Evolutionary conservation across 30 jellyfish, hydroid and myxozoan species (phyloP).

Genomic region (Clytia hemisphaerica): DNA sequence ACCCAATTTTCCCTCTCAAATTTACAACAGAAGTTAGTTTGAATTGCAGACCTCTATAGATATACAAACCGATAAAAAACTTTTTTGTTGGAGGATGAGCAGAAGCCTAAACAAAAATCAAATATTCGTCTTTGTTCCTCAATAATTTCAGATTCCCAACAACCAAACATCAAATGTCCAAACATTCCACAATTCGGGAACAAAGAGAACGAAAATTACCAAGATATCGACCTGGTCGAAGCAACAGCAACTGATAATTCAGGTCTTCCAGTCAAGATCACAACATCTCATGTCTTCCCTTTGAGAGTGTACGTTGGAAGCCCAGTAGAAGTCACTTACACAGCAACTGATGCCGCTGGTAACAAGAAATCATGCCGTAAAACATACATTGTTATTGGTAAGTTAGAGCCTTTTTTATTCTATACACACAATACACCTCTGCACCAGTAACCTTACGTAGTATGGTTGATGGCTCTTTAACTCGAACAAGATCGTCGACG

Average conservation of each 20-base stretch:
- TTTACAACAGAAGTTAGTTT: neutral
- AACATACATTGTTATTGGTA: too few relatives aligned
- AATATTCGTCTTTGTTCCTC: too few relatives aligned
- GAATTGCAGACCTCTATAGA: too few relatives aligned
- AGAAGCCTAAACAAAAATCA: too few relatives aligned
- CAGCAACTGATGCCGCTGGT: constrained; percentile 83
- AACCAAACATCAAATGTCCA: constrained; percentile 68
- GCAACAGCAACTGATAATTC: constrained; percentile 73
- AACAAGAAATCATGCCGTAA: constrained; percentile 46
- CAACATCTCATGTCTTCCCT: constrained; percentile 49
- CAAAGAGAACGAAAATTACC: constrained; percentile 51
- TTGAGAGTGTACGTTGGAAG: constrained; percentile 52
- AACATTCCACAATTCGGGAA: constrained; percentile 22
- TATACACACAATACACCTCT: too few relatives aligned
- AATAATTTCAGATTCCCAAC: constrained; percentile 37
- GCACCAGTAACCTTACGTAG: too few relatives aligned
- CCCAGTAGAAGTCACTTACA: constrained; percentile 43
- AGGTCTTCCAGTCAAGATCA: constrained; percentile 39
- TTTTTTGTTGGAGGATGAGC: too few relatives aligned
- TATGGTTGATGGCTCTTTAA: too few relatives aligned
- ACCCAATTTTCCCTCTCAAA: neutral
- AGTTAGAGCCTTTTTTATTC: too few relatives aligned
- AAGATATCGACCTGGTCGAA: constrained; percentile 52
- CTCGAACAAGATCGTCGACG: too few relatives aligned
- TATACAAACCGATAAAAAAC: too few relatives aligned